phyloP scores from a whole-genome alignment of 2,797 vertebrate species.

The Peromyscus nudipes region DNA sequence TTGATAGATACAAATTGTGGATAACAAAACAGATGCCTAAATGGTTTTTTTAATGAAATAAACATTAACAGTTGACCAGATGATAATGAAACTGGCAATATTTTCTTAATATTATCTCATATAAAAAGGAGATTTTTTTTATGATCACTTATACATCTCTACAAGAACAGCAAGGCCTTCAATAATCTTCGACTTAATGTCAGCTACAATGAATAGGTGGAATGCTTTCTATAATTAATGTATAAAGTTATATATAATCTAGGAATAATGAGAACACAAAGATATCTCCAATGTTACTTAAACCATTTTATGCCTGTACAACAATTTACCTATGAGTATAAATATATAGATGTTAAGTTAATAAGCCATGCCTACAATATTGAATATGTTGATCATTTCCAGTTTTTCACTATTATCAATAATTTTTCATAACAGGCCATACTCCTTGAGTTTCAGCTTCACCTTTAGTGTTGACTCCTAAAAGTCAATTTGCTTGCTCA shows the following conservation, averaged over 20 bases:
- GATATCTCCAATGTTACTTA: neutral
- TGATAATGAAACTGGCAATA: neutral
- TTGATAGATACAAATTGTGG: neutral
- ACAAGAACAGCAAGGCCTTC: neutral
- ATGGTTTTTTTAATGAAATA: neutral
- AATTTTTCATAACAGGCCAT: neutral
- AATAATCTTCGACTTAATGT: neutral
- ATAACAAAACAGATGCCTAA: neutral
- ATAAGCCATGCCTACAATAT: neutral
- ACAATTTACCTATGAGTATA: neutral
- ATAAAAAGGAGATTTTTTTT: neutral
- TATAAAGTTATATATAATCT: neutral
- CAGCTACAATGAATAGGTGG: neutral
- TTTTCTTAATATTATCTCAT: neutral
- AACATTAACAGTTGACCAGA: neutral
- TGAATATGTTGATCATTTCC: slow-evolving; percentile 21
- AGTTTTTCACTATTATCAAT: neutral
- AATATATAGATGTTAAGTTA: neutral
- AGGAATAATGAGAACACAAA: neutral
- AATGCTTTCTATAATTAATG: neutral
- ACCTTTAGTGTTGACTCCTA: neutral
- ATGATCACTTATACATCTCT: neutral
- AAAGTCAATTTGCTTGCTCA: neutral
- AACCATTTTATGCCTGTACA: neutral
- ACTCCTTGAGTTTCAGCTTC: neutral